Percentiles rank a stretch among this genome's conserved stretches.
Evolutionary conservation across 2,113 vertebrate species (phyloP).

Genomic region (Leiothrix lutea): DNA sequence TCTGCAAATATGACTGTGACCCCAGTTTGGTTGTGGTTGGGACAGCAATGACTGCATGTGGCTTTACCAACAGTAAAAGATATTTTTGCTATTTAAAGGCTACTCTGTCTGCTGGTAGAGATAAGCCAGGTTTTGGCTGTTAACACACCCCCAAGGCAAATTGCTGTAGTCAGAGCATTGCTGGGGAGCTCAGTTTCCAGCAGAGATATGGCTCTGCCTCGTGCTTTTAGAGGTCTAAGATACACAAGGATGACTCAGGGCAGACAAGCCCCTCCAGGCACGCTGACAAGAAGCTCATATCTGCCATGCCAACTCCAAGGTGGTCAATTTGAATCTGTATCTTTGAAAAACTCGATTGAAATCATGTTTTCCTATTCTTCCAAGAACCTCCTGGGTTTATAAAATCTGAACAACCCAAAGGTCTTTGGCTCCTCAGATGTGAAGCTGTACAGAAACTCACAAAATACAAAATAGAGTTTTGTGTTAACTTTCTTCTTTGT

Average conservation of each 20-base stretch:
- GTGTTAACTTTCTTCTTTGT: not conserved
- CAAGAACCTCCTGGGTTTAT: not conserved
- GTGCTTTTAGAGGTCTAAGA: not conserved
- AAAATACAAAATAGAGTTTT: not conserved
- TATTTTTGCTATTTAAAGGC: not conserved
- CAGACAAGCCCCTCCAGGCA: not conserved
- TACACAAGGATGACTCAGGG: not conserved
- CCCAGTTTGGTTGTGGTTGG: not conserved
- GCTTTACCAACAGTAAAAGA: not conserved
- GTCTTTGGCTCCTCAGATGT: not conserved
- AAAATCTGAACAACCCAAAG: not conserved
- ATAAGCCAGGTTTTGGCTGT: not conserved
- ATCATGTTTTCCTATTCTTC: not conserved
- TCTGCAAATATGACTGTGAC: not conserved
- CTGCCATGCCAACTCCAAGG: not conserved
- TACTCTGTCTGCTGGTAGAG: not conserved
- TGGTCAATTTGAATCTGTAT: not conserved
- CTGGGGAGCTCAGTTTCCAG: not conserved
- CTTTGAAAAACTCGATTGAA: not conserved
- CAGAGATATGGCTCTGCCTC: not conserved
- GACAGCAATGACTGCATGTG: not conserved
- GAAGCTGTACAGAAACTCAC: not conserved
- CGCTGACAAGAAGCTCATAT: not conserved
- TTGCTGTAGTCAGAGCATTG: not conserved
- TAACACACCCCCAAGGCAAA: not conserved